Evolutionary conservation across 2,113 vertebrate species (phyloP).

Genomic region (Pelodiscus sinensis): DNA sequence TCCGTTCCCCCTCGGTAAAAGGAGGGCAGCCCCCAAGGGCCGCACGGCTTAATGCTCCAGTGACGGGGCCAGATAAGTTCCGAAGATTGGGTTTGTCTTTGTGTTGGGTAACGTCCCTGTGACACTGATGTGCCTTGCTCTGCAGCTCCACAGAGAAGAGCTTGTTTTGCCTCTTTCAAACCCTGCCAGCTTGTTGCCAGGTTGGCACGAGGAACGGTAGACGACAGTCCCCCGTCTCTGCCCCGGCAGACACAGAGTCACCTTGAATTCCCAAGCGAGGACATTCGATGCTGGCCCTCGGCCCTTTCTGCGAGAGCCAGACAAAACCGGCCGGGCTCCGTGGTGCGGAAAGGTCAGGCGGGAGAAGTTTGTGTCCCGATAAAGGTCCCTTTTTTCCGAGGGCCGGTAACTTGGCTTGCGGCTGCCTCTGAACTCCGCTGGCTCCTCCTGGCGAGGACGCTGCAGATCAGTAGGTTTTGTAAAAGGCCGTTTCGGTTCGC

Average conservation of each 20-base stretch:
- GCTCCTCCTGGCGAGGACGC: not conserved
- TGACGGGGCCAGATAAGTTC: not conserved
- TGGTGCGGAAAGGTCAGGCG: constrained; percentile 53
- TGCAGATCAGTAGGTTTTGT: not conserved
- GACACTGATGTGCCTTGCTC: not conserved
- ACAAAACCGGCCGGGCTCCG: not conserved
- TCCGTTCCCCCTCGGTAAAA: not conserved
- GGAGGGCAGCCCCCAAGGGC: not conserved
- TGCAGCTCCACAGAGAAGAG: not conserved
- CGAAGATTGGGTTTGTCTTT: not conserved
- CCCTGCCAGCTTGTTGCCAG: constrained; percentile 5
- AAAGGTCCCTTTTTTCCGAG: constrained; percentile 43
- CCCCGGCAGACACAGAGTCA: not conserved
- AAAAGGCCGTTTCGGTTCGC: constrained; percentile 18
- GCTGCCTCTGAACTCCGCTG: not conserved
- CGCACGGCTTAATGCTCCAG: not conserved
- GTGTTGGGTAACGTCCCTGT: not conserved
- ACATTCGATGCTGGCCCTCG: not conserved
- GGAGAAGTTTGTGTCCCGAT: constrained; percentile 14
- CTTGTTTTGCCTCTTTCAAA: not conserved
- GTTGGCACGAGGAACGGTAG: not conserved
- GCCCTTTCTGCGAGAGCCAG: not conserved
- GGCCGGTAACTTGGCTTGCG: not conserved
- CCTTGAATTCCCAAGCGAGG: not conserved
- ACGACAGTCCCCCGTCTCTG: not conserved